Conservation (phyloP, 2,888 invertebrate species). For the Synergus laeviventris region DNA sequence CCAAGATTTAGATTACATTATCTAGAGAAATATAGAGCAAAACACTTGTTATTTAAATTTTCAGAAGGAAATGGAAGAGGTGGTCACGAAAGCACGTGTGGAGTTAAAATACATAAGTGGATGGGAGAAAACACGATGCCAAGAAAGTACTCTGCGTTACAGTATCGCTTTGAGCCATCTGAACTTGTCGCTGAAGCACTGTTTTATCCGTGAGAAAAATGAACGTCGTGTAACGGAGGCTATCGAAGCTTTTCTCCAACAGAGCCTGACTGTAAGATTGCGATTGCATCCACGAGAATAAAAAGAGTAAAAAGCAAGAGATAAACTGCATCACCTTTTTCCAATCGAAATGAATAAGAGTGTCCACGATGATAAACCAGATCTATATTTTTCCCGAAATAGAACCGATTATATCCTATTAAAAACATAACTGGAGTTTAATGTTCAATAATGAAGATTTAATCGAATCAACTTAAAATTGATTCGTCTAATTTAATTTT, state of each 20-base stretch:
- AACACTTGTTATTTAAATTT: background rate
- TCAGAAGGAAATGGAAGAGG: conserved; percentile 62
- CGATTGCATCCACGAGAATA: conserved; percentile 43
- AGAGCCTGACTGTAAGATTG: conserved; percentile 65
- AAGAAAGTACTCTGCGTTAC: conserved; percentile 68
- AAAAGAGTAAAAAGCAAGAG: conserved; percentile 49
- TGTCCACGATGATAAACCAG: background rate
- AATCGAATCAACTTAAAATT: background rate
- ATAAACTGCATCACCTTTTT: conserved; percentile 42
- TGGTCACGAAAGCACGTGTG: conserved; percentile 59
- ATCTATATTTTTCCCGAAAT: background rate
- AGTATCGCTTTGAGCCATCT: conserved; percentile 65
- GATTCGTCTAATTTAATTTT: background rate
- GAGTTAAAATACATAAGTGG: conserved; percentile 63
- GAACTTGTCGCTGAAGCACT: conserved; percentile 62
- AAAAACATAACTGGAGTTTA: background rate
- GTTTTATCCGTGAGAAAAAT: conserved; percentile 67
- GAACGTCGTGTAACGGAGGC: conserved; percentile 72
- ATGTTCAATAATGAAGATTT: background rate
- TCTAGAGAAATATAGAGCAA: too few relatives aligned
- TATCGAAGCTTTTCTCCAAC: conserved; percentile 67
- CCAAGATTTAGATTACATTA: too few relatives aligned
- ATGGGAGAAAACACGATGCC: conserved; percentile 74
- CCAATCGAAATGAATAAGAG: conserved; percentile 31
- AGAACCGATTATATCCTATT: background rate